These are phyloP conservation scores for Allacma fusca DNA, from an alignment of 2,888 invertebrate genomes.

Conservation along the genomic window DNA sequence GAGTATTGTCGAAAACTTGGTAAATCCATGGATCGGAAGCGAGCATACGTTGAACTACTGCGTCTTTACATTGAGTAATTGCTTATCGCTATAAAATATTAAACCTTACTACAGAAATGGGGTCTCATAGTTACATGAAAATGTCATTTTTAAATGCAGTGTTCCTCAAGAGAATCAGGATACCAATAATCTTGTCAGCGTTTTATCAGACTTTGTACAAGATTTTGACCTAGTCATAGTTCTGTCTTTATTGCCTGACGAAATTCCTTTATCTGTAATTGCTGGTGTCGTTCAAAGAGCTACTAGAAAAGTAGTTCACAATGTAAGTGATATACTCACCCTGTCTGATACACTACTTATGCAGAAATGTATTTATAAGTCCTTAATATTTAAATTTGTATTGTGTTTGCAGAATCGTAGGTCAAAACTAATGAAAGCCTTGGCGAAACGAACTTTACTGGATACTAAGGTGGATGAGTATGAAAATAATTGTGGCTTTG, in stretches of 20 bases:
- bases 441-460: conserved; percentile 47
- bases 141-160: conserved; percentile 22
- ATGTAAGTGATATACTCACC: too few relatives aligned
- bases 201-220: conserved; percentile 65
- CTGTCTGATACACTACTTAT: too few relatives aligned
- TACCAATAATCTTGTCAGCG: conserved; percentile 60
- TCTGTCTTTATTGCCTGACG: conserved; percentile 64
- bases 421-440: conserved; percentile 48
- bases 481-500: conserved; percentile 55
- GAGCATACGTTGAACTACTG: conserved; percentile 65
- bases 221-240: conserved; percentile 66
- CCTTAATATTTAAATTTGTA: background rate
- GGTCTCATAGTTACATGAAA: background rate
- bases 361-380: too few relatives aligned
- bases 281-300: conserved; percentile 65
- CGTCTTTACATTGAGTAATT: conserved; percentile 65
- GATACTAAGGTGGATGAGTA: conserved; percentile 52
- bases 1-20: conserved; percentile 66
- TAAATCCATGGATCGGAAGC: conserved; percentile 63
- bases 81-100: too few relatives aligned
- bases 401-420: conserved; percentile 50
- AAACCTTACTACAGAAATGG: too few relatives aligned
- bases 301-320: conserved; percentile 64
- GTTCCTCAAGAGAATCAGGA: conserved; percentile 34
- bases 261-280: conserved; percentile 66